These are phyloP conservation scores for Puntigrus tetrazona DNA, from an alignment of 2,113 vertebrate genomes.

Conservation along the genomic window DNA sequence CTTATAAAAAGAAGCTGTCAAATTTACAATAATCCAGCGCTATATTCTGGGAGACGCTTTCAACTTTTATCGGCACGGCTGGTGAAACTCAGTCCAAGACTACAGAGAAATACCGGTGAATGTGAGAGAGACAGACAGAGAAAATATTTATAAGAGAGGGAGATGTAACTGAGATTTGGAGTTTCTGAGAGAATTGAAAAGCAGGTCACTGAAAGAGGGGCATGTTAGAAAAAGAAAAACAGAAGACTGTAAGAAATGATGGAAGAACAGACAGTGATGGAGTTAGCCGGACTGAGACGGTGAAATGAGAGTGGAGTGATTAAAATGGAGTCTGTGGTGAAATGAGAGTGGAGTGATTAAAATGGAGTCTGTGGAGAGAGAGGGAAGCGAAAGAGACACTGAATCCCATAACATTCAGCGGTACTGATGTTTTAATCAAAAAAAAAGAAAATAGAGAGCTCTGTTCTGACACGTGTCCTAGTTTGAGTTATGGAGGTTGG, in stretches of 20 bases:
- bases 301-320: slow-evolving; percentile 26
- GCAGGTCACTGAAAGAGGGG: slow-evolving; percentile 21
- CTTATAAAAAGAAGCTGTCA: slow-evolving; percentile 4
- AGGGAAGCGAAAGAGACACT: slow-evolving; percentile 39
- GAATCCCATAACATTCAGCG: slow-evolving; percentile 32
- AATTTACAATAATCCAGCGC: neutral
- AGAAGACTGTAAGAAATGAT: slow-evolving; percentile 1
- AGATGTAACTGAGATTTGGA: slow-evolving; percentile 16
- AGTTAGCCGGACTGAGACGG: neutral
- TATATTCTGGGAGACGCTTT: neutral
- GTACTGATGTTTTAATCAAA: slow-evolving; percentile 51
- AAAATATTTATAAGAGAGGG: slow-evolving; percentile 48
- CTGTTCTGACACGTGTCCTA: too few relatives aligned
- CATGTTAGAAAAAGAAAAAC: slow-evolving; percentile 15
- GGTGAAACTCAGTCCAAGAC: neutral
- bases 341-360: slow-evolving; percentile 26
- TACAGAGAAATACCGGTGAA: slow-evolving; percentile 28
- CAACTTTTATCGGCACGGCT: neutral
- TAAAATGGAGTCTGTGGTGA: slow-evolving; percentile 17
- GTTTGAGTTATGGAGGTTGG: too few relatives aligned
- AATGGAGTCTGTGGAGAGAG: slow-evolving; percentile 15
- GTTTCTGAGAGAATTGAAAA: slow-evolving; percentile 24
- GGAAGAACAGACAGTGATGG: neutral
- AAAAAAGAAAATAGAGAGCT: neutral
- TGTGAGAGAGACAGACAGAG: slow-evolving; percentile 43